Percentiles rank a stretch among this genome's conserved stretches.
These are phyloP conservation scores for Taurulus bubalis DNA, from an alignment of 2,113 vertebrate genomes.

Conservation along the genomic window DNA sequence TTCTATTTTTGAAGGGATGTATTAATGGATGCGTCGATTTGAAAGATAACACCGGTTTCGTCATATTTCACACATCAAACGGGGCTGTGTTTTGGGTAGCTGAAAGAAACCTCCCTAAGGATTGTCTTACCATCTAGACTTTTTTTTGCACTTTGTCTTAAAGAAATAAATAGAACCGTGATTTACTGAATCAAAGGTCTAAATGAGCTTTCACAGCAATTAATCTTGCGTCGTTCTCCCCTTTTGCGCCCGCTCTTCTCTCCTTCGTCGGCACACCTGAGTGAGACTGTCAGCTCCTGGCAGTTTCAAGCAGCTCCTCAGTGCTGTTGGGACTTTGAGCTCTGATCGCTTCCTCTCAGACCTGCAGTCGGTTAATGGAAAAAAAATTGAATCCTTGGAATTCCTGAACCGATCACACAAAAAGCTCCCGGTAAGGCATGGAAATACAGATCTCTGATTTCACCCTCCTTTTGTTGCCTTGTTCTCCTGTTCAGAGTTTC, in stretches of 20 bases:
- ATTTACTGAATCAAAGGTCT: neutral
- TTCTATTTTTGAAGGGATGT: conserved; percentile 34
- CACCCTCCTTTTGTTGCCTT: neutral
- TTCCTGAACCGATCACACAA: conserved; percentile 28
- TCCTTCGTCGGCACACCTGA: neutral
- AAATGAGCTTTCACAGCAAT: conserved; percentile 17
- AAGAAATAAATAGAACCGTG: neutral
- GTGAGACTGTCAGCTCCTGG: conserved; percentile 2
- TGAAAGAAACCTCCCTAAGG: neutral
- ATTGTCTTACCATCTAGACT: conserved; percentile 14
- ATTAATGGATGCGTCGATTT: conserved; percentile 32
- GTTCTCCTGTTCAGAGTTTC: conserved; percentile 11
- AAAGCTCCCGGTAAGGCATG: conserved; percentile 29
- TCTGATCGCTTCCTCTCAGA: conserved; percentile 39
- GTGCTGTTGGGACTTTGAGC: conserved; percentile 34
- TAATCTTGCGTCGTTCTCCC: neutral
- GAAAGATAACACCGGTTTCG: conserved; percentile 39
- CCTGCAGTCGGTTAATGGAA: conserved; percentile 35
- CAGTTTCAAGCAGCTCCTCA: conserved; percentile 20
- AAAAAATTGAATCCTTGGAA: conserved; percentile 42
- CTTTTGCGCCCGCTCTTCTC: neutral
- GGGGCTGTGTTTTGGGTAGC: neutral
- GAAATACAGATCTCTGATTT: conserved; percentile 22
- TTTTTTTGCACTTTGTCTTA: neutral
- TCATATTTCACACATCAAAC: conserved; percentile 44